A percentile compares a stretch with the other conserved stretches of the same genome.
Evolutionary conservation across 2,797 vertebrate genomes (phyloP).

Genomic region (Paratrypauchen microcephalus): DNA sequence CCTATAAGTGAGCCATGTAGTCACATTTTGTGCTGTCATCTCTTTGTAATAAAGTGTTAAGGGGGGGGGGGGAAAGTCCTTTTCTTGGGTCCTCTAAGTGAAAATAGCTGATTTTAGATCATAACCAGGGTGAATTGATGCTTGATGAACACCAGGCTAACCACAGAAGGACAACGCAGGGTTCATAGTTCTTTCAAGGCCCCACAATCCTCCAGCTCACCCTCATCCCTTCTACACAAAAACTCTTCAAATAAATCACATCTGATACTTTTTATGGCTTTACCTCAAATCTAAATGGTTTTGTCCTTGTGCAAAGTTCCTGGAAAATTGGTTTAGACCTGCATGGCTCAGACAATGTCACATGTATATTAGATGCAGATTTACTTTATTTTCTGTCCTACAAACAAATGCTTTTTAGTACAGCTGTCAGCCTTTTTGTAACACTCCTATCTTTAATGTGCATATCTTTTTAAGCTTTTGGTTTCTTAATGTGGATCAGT

Average conservation of each 20-base stretch:
- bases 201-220: conserved; percentile 4
- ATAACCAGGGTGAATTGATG: not conserved
- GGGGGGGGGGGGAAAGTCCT: too few relatives aligned
- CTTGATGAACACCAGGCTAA: not conserved
- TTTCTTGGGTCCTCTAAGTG: not conserved
- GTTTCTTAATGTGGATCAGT: conserved; percentile 30
- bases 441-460: conserved; percentile 40
- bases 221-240: not conserved
- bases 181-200: conserved; percentile 7
- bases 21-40: too few relatives aligned
- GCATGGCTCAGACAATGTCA: not conserved
- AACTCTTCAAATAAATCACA: conserved; percentile 11
- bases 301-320: conserved; percentile 13
- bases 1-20: too few relatives aligned
- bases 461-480: conserved; percentile 30
- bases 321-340: not conserved
- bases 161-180: not conserved
- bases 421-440: conserved; percentile 57
- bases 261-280: conserved; percentile 17
- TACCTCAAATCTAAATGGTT: conserved; percentile 8
- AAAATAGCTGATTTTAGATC: not conserved
- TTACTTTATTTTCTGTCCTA: conserved; percentile 38
- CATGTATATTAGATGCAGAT: conserved; percentile 37
- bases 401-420: conserved; percentile 34
- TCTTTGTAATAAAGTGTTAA: too few relatives aligned